Evolutionary conservation across 37 sponge, comb jelly and placozoan species (phyloP).

Genomic region (Chondrosia reniformis): DNA sequence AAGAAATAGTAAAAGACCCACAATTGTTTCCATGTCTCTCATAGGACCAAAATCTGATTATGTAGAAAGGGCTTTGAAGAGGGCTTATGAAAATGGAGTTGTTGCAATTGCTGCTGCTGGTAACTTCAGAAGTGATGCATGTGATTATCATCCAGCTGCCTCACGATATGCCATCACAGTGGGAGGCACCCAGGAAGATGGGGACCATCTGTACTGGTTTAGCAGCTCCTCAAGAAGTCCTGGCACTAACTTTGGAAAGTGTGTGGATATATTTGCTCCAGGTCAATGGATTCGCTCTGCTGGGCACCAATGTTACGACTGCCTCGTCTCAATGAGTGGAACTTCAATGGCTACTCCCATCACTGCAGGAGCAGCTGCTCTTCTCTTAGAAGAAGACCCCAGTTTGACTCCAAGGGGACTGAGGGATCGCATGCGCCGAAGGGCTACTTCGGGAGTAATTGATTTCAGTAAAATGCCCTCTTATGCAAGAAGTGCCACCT

Average conservation of each 20-base stretch:
- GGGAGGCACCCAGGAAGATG: slow-evolving; percentile 32
- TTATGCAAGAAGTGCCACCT: slow-evolving; percentile 17
- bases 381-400: slow-evolving; percentile 35
- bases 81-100: slow-evolving; percentile 31
- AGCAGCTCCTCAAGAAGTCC: not conserved
- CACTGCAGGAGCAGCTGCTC: slow-evolving; percentile 52
- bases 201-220: slow-evolving; percentile 41
- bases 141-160: slow-evolving; percentile 47
- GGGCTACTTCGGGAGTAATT: slow-evolving; percentile 19
- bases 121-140: slow-evolving; percentile 49
- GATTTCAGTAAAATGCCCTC: slow-evolving; percentile 25
- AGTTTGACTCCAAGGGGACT: slow-evolving; percentile 34
- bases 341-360: slow-evolving; percentile 71
- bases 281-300: slow-evolving; percentile 51
- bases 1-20: not conserved
- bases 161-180: slow-evolving; percentile 55
- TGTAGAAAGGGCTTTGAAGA: slow-evolving; percentile 37
- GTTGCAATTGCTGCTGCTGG: slow-evolving; percentile 57
- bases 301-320: slow-evolving; percentile 17
- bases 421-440: slow-evolving; percentile 24
- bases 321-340: slow-evolving; percentile 32
- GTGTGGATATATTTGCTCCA: slow-evolving; percentile 76
- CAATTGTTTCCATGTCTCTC: slow-evolving; percentile 59
- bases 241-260: slow-evolving; percentile 51
- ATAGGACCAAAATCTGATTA: slow-evolving; percentile 16